These are phyloP conservation scores for Hormaphis cornu DNA, from an alignment of 1,140 invertebrate genomes.

Conservation along the genomic window DNA sequence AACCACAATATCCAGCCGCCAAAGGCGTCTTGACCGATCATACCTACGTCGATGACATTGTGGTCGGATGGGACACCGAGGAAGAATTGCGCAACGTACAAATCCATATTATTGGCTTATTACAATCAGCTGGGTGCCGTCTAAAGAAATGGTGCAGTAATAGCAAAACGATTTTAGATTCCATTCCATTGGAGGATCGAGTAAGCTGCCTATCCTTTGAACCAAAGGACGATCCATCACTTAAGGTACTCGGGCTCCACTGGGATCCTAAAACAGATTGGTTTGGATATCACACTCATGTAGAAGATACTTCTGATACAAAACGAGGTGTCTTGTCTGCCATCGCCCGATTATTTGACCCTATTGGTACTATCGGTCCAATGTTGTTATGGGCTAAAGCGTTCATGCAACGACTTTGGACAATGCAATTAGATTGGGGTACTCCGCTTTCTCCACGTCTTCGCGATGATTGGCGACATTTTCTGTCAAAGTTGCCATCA, in stretches of 20 bases:
- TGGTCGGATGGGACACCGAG: not conserved
- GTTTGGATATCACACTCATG: not conserved
- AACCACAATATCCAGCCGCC: slow-evolving; percentile 35
- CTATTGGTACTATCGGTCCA: slow-evolving; percentile 37
- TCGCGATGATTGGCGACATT: not conserved
- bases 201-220: not conserved
- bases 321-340: slow-evolving; percentile 32
- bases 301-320: not conserved
- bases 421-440: slow-evolving; percentile 39
- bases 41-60: slow-evolving; percentile 45
- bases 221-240: not conserved
- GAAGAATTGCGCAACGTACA: not conserved
- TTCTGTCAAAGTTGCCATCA: not conserved
- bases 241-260: slow-evolving; percentile 23
- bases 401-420: slow-evolving; percentile 34
- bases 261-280: slow-evolving; percentile 3
- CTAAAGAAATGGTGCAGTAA: slow-evolving; percentile 3
- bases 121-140: not conserved
- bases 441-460: slow-evolving; percentile 36
- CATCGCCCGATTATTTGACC: slow-evolving; percentile 38
- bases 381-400: slow-evolving; percentile 35
- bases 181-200: slow-evolving; percentile 12
- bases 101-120: not conserved
- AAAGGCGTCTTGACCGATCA: slow-evolving; percentile 38
- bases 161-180: not conserved